Conservation (phyloP, 2,113 vertebrate genomes). For the Oreochromis niloticus region DNA sequence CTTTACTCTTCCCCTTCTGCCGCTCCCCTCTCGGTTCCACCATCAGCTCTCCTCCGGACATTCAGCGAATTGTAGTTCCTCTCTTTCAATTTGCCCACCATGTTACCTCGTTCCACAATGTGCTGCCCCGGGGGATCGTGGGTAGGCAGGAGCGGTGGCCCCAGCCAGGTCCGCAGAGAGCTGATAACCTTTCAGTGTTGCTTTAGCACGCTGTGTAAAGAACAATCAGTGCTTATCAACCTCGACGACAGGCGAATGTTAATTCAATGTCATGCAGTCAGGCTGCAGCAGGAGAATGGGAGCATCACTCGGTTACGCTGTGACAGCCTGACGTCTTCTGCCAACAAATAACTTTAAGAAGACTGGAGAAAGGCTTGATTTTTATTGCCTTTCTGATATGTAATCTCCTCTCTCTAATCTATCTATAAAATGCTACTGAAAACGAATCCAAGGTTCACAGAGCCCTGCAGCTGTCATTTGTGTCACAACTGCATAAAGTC, state of each 20-base stretch:
- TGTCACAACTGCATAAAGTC: neutral
- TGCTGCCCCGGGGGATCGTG: conserved; percentile 17
- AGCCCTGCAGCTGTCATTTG: neutral
- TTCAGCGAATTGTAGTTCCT: conserved; percentile 47
- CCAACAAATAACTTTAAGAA: conserved; percentile 2
- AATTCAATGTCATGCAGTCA: conserved; percentile 49
- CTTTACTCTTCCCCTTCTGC: neutral
- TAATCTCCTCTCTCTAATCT: neutral
- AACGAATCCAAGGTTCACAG: neutral
- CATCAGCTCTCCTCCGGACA: conserved; percentile 39
- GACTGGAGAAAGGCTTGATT: neutral
- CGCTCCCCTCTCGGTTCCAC: neutral
- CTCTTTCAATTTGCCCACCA: conserved; percentile 57
- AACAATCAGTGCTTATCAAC: conserved; percentile 69
- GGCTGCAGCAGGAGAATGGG: conserved; percentile 13
- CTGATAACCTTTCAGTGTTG: conserved; percentile 65
- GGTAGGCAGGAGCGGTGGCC: conserved; percentile 40
- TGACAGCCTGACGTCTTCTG: neutral
- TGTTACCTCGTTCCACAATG: conserved; percentile 47
- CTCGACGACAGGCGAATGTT: conserved; percentile 53
- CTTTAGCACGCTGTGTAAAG: conserved; percentile 56
- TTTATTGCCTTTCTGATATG: conserved; percentile 2
- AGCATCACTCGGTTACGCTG: neutral
- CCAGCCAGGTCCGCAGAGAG: conserved; percentile 55
- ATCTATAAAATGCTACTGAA: neutral